Evolutionary conservation across 2,888 invertebrate species (phyloP).

Genomic region (Polyommatus iphigenia): DNA sequence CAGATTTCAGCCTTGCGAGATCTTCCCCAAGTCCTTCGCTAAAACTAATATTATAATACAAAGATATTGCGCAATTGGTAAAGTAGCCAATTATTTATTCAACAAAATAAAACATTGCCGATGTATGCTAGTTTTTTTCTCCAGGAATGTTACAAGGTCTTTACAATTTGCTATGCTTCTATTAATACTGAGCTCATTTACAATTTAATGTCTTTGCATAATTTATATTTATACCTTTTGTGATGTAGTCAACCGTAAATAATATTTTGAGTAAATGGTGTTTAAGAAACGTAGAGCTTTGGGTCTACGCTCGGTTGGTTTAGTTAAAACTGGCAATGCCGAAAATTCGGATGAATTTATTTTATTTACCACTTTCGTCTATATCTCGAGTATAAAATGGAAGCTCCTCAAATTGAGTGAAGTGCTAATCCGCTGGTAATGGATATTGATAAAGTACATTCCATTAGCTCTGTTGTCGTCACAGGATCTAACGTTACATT

Average conservation of each 20-base stretch:
- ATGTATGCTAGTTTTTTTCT: not conserved
- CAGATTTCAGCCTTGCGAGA: not conserved
- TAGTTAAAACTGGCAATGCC: not conserved
- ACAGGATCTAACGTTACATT: conserved; percentile 43
- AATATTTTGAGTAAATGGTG: not conserved
- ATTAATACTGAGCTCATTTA: conserved; percentile 22
- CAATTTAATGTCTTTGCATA: conserved; percentile 28
- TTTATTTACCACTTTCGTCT: not conserved
- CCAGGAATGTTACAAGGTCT: conserved; percentile 16
- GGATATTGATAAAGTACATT: conserved; percentile 20
- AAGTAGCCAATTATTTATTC: not conserved
- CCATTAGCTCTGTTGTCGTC: conserved; percentile 21
- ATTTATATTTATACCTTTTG: conserved; percentile 22
- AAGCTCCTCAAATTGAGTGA: conserved; percentile 13
- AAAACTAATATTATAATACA: not conserved
- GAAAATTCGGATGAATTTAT: not conserved
- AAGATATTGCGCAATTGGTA: not conserved
- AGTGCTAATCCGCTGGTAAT: conserved; percentile 15
- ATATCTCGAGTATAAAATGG: not conserved
- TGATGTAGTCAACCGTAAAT: not conserved
- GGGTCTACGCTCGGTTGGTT: not conserved
- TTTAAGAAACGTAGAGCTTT: not conserved
- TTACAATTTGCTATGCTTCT: conserved; percentile 26
- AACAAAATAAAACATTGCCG: not conserved
- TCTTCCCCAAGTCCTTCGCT: not conserved